phyloP scores from a whole-genome alignment of 2,888 invertebrate species.

The Eulithis testata region DNA sequence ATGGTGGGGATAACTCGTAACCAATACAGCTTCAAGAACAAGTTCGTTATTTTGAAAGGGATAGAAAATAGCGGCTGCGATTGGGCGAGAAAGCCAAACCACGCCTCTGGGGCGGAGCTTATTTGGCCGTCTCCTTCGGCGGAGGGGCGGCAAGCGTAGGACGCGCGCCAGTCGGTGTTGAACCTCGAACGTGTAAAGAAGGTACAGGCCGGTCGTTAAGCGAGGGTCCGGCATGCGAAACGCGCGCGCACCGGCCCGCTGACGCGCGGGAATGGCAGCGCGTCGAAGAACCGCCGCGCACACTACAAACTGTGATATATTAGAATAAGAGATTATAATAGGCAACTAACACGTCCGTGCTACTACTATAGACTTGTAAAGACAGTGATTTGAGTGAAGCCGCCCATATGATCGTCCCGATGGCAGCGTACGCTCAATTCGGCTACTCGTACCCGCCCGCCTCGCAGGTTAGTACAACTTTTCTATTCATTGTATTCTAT shows the following conservation, averaged over 20 bases:
- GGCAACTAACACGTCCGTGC: slow-evolving; percentile 72
- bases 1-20: slow-evolving; percentile 59
- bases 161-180: slow-evolving; percentile 81
- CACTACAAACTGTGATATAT: slow-evolving; percentile 78
- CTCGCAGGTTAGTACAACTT: slow-evolving; percentile 89
- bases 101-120: slow-evolving; percentile 70
- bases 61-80: slow-evolving; percentile 60
- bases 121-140: slow-evolving; percentile 78
- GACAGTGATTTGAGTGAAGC: slow-evolving; percentile 82
- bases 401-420: slow-evolving; percentile 84
- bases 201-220: slow-evolving; percentile 69
- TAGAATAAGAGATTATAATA: slow-evolving; percentile 63
- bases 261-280: slow-evolving; percentile 79
- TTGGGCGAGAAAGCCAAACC: slow-evolving; percentile 60
- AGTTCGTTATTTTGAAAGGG: slow-evolving; percentile 65
- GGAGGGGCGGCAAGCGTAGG: slow-evolving; percentile 78
- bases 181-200: slow-evolving; percentile 73
- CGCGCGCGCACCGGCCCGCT: slow-evolving; percentile 74
- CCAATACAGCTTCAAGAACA: slow-evolving; percentile 63
- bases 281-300: slow-evolving; percentile 79
- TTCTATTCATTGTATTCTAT: background rate
- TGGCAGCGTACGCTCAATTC: slow-evolving; percentile 95
- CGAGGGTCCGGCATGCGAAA: slow-evolving; percentile 71
- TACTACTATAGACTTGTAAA: slow-evolving; percentile 72
- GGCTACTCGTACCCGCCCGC: slow-evolving; percentile 97